These are phyloP conservation scores for Oasisia sp. DNA, from an alignment of 2,888 invertebrate genomes.

Conservation along the genomic window DNA sequence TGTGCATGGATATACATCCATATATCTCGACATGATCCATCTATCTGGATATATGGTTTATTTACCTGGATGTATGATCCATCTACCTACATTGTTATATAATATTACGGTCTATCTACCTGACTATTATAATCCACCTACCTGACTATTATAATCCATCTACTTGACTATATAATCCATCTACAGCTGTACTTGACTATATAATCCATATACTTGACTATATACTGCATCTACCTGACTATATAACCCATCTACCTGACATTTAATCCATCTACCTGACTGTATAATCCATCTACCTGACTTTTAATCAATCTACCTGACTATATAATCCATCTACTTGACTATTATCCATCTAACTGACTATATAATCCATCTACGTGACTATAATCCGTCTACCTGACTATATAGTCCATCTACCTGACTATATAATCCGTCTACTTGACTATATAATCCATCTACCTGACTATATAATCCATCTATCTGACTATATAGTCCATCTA, in stretches of 20 bases:
- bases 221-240: background rate
- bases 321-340: background rate
- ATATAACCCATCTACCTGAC: background rate
- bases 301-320: background rate
- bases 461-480: background rate
- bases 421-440: background rate
- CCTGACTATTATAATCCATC: background rate
- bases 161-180: background rate
- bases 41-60: background rate
- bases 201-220: background rate
- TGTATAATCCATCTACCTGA: background rate
- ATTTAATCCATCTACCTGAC: background rate
- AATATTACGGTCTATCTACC: no score
- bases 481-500: background rate
- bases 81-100: no score
- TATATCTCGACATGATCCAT: background rate
- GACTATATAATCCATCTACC: background rate
- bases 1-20: background rate
- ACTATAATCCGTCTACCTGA: background rate
- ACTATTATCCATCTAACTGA: background rate
- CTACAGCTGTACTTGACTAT: background rate
- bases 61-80: no score
- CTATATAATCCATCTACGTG: background rate
- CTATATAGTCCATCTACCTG: background rate
- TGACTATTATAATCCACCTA: no score